phyloP scores from a whole-genome alignment of 2,888 invertebrate genomes.

The Pachliopta kotzebuea region DNA sequence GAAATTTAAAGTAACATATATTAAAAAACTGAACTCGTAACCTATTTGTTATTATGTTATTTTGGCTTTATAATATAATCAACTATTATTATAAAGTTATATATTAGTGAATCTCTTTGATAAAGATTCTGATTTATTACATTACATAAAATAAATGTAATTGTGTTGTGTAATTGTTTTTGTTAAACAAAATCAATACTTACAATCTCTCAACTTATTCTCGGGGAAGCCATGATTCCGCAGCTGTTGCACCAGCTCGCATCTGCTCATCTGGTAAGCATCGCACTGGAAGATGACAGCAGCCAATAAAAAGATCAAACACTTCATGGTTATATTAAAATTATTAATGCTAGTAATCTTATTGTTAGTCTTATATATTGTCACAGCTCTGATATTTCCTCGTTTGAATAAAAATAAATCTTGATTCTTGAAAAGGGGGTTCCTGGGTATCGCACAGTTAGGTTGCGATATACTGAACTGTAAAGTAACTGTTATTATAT shows the following conservation, averaged over 20 bases:
- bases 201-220: slow-evolving; percentile 52
- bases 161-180: background rate
- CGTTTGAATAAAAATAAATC: background rate
- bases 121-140: no score
- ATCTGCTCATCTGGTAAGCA: slow-evolving; percentile 46
- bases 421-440: background rate
- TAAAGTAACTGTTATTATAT: background rate
- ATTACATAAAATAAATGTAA: background rate
- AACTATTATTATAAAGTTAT: no score
- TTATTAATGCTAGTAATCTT: background rate
- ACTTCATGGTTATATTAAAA: slow-evolving; percentile 30
- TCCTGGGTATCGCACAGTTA: background rate
- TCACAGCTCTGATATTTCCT: background rate
- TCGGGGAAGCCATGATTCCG: slow-evolving; percentile 54
- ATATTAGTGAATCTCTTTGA: no score
- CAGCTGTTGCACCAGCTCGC: slow-evolving; percentile 48
- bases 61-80: no score
- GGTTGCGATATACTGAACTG: background rate
- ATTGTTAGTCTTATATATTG: background rate
- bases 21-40: no score
- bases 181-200: slow-evolving; percentile 33
- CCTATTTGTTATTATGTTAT: no score
- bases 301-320: slow-evolving; percentile 17
- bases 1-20: no score
- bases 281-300: slow-evolving; percentile 35